These are phyloP conservation scores for Drosophila nannoptera DNA, from an alignment of 1,140 invertebrate genomes.

Conservation along the genomic window DNA sequence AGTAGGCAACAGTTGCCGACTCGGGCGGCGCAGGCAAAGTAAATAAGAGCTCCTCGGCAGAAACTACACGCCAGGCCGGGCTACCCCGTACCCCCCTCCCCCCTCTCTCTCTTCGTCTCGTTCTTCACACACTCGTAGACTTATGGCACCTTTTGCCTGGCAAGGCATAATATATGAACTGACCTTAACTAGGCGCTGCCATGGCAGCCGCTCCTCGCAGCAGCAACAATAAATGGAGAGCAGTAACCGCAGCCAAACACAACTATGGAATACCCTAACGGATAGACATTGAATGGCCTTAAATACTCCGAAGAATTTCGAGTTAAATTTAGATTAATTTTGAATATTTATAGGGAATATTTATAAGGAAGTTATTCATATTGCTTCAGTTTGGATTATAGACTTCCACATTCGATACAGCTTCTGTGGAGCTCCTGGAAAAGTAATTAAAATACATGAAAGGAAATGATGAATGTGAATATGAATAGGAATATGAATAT, in stretches of 20 bases:
- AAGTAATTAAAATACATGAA: no score
- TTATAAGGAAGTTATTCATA: no score
- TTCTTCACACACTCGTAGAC: conserved; percentile 38
- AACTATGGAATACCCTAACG: conserved; percentile 1
- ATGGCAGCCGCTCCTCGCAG: conserved; percentile 26
- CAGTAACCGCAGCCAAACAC: conserved; percentile 5
- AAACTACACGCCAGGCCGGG: conserved; percentile 17
- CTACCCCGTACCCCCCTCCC: not conserved
- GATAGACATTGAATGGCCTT: no score
- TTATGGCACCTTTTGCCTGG: conserved; percentile 71
- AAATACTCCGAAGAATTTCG: no score
- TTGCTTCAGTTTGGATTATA: no score
- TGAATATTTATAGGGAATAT: no score
- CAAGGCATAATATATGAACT: conserved; percentile 76
- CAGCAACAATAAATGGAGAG: conserved; percentile 15
- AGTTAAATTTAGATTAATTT: no score
- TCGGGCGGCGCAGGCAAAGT: conserved; percentile 28
- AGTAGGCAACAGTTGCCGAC: conserved; percentile 69
- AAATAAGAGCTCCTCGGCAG: conserved; percentile 35
- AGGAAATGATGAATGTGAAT: no score
- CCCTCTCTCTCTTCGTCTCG: not conserved
- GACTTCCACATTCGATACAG: no score
- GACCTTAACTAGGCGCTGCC: conserved; percentile 68
- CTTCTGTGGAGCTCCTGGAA: no score
- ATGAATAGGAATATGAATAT: no score